phyloP scores from a whole-genome alignment of 2,797 vertebrate species.

The Uromys caudimaculatus region DNA sequence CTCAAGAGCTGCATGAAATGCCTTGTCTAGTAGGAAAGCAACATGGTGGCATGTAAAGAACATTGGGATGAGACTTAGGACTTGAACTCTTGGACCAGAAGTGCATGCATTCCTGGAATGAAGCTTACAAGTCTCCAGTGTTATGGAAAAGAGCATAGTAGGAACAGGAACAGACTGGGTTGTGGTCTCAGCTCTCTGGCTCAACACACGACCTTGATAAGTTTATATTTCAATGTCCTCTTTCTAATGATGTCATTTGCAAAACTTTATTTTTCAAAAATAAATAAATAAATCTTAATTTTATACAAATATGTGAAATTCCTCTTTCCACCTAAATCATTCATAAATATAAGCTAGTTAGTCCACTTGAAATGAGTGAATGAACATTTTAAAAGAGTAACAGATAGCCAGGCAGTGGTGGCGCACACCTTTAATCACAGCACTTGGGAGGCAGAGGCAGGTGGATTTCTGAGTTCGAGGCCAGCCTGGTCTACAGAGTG shows the following conservation, averaged over 20 bases:
- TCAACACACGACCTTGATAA: not conserved
- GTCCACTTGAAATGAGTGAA: constrained; percentile 15
- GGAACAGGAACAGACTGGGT: not conserved
- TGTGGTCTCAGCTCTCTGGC: not conserved
- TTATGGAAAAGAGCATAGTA: not conserved
- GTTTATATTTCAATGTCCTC: not conserved
- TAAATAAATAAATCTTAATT: not conserved
- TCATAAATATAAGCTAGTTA: constrained; percentile 9
- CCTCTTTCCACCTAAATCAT: not conserved
- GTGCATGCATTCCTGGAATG: not conserved
- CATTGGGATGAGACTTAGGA: not conserved
- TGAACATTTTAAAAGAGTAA: constrained; percentile 14
- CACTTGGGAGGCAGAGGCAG: no score
- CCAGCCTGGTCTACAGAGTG: no score
- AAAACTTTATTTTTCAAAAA: not conserved
- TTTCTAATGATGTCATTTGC: not conserved
- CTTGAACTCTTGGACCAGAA: not conserved
- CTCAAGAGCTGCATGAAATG: constrained; percentile 1
- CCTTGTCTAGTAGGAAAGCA: constrained; percentile 25
- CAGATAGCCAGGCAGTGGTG: no score
- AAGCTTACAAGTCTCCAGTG: not conserved
- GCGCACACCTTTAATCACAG: no score
- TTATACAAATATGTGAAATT: constrained; percentile 6
- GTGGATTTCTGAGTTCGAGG: no score
- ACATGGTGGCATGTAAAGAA: not conserved